Evolutionary conservation across 2,888 invertebrate species (phyloP).

Genomic region (Drosophila vallismaia): DNA sequence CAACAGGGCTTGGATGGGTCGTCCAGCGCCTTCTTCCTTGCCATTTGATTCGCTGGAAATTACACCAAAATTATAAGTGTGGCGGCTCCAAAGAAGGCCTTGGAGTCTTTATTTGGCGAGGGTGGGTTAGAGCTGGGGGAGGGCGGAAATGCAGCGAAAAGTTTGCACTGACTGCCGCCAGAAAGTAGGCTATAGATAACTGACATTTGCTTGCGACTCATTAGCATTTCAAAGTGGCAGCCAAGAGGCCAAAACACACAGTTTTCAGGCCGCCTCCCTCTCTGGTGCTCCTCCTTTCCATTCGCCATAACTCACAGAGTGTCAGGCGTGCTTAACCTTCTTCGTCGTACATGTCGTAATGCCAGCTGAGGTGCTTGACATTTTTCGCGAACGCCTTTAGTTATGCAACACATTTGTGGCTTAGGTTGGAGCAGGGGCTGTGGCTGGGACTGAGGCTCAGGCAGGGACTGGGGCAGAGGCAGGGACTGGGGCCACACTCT

Average conservation of each 20-base stretch:
- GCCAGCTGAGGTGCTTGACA: slow-evolving; percentile 71
- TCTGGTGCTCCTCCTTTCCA: not conserved
- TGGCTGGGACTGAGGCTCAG: too few relatives aligned
- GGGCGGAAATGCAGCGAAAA: slow-evolving; percentile 57
- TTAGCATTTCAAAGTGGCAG: slow-evolving; percentile 65
- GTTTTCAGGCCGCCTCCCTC: slow-evolving; percentile 23
- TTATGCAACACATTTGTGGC: slow-evolving; percentile 65
- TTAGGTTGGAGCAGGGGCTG: not conserved
- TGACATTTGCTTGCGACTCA: slow-evolving; percentile 67
- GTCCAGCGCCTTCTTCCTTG: slow-evolving; percentile 27
- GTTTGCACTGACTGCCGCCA: slow-evolving; percentile 30
- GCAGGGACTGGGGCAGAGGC: slow-evolving; percentile 10
- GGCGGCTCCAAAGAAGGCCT: slow-evolving; percentile 4
- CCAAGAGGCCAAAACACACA: slow-evolving; percentile 48
- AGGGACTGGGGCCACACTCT: slow-evolving; percentile 30
- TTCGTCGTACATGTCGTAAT: slow-evolving; percentile 52
- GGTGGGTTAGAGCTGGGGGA: not conserved
- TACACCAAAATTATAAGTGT: slow-evolving; percentile 62
- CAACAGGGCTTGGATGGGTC: slow-evolving; percentile 50
- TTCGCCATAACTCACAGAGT: slow-evolving; percentile 50
- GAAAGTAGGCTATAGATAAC: slow-evolving; percentile 59
- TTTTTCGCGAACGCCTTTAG: slow-evolving; percentile 61
- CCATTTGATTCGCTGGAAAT: slow-evolving; percentile 61
- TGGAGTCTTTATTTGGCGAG: slow-evolving; percentile 1
- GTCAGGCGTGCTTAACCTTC: slow-evolving; percentile 71